Base-by-base conservation (phyloP, 2,113 vertebrate genomes). In the Pachycephala philippinensis region DNA sequence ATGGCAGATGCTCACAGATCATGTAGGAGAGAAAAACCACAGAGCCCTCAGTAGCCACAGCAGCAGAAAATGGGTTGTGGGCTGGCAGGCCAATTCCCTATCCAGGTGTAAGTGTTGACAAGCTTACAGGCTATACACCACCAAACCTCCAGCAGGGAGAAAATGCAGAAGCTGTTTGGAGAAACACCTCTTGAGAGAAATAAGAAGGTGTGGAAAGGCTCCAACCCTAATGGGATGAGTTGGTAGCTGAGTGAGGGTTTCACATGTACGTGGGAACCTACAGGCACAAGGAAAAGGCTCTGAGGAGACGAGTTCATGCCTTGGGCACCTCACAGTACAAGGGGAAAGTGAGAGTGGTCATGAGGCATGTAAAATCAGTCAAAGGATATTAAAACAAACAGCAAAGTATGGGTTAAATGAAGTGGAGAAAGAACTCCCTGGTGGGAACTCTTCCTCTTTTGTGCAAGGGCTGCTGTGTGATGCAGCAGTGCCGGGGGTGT, bases 401-500 rank as follows among this genome's bases (percentile, higher is more conserved):
- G 47, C 56, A 60, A 75, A 60, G 15, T 14, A 28, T 28, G 76
- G 40, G 72, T 91, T 95, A 92, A 97, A 77, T 61, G 24, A 82
- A 85, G 44, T 30, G 59, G 63, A 85, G 75, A 87, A 89, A 87
- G 57, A 87, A 26, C 39, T 87, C 54, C 47, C n/a, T 10, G 24
- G 4, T 49, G 61, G 31, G 19, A 93, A 21, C 26, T 45, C 85
- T 93, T 94, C 85, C 90, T 84, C 79, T 95, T 95, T 84, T 72
- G 49, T 81, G 64, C 83, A 92, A 70, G 68, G 35, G 45, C 75
- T 88, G 64, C 47, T 81, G 30, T 37, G 7, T 28, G 56, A 74
- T 81, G 82, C 20, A 24, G 68, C 50, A 59, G 22, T 40, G 52
- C 35, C 0, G 1, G 22, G 50, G 28, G 7, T 59, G 71, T 90